Conservation (phyloP, 2,113 vertebrate genomes). For the Eonycteris spelaea region DNA sequence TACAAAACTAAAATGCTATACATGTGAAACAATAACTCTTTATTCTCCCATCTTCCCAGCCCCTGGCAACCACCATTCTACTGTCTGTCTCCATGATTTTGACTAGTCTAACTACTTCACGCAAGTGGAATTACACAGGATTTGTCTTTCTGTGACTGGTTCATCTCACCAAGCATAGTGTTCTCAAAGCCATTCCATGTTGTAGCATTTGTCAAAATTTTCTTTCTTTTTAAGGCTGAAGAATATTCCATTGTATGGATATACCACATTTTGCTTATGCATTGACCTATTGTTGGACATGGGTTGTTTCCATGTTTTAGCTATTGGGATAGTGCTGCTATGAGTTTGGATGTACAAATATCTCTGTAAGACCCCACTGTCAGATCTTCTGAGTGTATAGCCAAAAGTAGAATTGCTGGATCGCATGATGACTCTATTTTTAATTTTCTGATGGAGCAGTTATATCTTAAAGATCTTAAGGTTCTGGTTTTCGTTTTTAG, state of each 20-base stretch:
- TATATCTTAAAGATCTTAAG: neutral
- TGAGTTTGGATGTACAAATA: neutral
- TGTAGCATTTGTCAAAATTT: neutral
- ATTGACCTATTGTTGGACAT: neutral
- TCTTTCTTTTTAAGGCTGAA: neutral
- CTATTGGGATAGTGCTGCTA: neutral
- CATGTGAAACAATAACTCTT: neutral
- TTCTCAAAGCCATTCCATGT: neutral
- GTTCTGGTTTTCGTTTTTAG: neutral
- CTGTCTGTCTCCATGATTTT: neutral
- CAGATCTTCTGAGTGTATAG: neutral
- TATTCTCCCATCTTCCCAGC: neutral
- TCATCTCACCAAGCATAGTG: neutral
- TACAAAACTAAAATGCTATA: neutral
- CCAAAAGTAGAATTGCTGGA: neutral
- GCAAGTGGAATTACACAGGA: neutral
- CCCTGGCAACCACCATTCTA: neutral
- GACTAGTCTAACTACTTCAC: neutral
- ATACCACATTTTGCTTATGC: neutral
- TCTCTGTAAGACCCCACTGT: neutral
- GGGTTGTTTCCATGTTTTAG: neutral
- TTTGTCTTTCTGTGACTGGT: neutral
- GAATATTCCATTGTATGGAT: neutral
- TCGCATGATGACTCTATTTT: neutral
- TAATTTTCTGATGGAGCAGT: neutral